Evolutionary conservation across 1,140 invertebrate genomes (phyloP), one percentile per base, ranked within the genome.

Genomic region (Ephestia elutella): DNA sequence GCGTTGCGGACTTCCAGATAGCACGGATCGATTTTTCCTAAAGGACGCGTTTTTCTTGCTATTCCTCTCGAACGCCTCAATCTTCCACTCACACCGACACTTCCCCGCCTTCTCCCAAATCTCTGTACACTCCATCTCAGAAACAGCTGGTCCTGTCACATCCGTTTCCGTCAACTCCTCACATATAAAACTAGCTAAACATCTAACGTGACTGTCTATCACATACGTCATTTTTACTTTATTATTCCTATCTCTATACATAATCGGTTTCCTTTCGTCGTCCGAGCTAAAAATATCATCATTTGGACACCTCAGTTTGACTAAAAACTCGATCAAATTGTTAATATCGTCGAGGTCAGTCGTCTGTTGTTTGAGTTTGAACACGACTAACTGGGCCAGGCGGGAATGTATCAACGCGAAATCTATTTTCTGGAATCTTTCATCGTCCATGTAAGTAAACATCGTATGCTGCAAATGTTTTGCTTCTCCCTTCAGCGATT

Each of bases 401-500:
- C 92, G 78, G 0, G 91, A 92, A 71, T 93, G 93, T 35, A 92
- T 89, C 49, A 91, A 74, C n/a, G 89, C 82, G 60, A 93, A 93
- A 71, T 93, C 89, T 0, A 93, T 90, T 11, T 73, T 78, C 9
- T 89, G 70, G 71, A 93, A 93, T 49, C 92, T 76, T 13, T 87
- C 80, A 69, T 93, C 93, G 60, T 91, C 90, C 89, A 92, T 92
- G 67, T 93, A 93, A 63, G 92, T 93, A 49, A 78, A 85, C 15
- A 93, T 91, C n/a, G 93, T 90, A 61, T 91, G 89, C 77, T 93
- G 92, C 13, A 93, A 73, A 68, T 92, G 91, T 79, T 92, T 92
- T 0, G 92, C 87, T 83, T 93, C 92, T 0, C 89, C 90, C 64
- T 92, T 90, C n/a, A 93, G 69, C 0, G 79, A 86, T n/a, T 89